These are phyloP conservation scores for Scrobipalpa atriplicella DNA, from an alignment of 2,888 invertebrate species.

Conservation along the genomic window DNA sequence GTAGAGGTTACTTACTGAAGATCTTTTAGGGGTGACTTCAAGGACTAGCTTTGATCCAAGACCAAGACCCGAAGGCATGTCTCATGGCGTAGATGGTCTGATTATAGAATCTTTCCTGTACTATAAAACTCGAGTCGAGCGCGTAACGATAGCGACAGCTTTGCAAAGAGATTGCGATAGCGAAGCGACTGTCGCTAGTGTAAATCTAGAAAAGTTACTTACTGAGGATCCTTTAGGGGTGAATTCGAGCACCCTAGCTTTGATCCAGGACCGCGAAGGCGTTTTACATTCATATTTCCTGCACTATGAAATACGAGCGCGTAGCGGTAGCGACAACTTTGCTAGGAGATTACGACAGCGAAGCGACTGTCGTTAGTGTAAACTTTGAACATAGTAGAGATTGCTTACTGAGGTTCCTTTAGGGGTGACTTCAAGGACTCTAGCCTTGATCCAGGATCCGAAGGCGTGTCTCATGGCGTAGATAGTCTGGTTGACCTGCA, in stretches of 20 bases:
- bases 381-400: too few species aligned
- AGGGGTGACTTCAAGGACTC: neutral
- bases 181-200: too few species aligned
- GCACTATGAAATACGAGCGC: too few species aligned
- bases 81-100: conserved; percentile 76
- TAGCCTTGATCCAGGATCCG: conserved; percentile 79
- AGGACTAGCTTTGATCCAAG: conserved; percentile 71
- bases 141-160: too few species aligned
- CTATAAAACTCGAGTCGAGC: too few species aligned
- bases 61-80: conserved; percentile 85
- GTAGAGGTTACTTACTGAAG: neutral
- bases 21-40: neutral
- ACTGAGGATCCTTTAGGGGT: conserved; percentile 8
- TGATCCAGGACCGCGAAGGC: conserved; percentile 84
- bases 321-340: too few species aligned
- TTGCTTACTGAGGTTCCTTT: neutral
- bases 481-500: conserved; percentile 74
- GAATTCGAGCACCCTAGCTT: neutral
- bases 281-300: conserved; percentile 82
- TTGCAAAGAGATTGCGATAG: too few species aligned
- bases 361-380: too few species aligned
- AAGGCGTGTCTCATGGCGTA: conserved; percentile 85
- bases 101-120: too few species aligned
- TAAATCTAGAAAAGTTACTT: neutral
- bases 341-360: too few species aligned